phyloP scores from a whole-genome alignment of 2,797 vertebrate species.

The Mustela erminea region DNA sequence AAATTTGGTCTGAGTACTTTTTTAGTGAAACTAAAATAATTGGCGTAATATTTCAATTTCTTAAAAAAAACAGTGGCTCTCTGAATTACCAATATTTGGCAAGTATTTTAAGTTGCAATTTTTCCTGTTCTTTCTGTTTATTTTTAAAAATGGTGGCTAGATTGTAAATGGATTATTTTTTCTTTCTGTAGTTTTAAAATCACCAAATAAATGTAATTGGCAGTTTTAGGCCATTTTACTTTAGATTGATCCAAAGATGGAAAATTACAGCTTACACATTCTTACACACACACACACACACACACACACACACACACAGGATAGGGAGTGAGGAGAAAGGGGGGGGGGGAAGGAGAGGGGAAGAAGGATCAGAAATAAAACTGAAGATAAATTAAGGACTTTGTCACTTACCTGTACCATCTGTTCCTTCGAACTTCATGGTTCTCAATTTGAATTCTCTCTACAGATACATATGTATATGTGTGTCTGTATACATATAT shows the following conservation, averaged over 20 bases:
- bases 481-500: not conserved
- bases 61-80: not conserved
- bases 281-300: not conserved
- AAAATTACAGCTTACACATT: not conserved
- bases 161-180: not conserved
- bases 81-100: not conserved
- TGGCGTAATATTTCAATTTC: not conserved
- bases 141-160: not conserved
- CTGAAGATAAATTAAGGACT: not conserved
- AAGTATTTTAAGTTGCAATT: not conserved
- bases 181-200: not conserved
- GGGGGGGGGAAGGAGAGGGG: too few species aligned
- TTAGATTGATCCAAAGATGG: slow-evolving; percentile 18
- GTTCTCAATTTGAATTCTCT: not conserved
- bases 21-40: not conserved
- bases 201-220: not conserved
- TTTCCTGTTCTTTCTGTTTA: not conserved
- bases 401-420: not conserved
- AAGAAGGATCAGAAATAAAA: not conserved
- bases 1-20: not conserved
- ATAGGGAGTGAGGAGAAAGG: not conserved
- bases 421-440: not conserved
- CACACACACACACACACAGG: not conserved
- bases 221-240: not conserved
- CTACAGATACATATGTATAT: not conserved